These are phyloP conservation scores for Drosophila putrida DNA, from an alignment of 2,888 invertebrate genomes.

Conservation along the genomic window DNA sequence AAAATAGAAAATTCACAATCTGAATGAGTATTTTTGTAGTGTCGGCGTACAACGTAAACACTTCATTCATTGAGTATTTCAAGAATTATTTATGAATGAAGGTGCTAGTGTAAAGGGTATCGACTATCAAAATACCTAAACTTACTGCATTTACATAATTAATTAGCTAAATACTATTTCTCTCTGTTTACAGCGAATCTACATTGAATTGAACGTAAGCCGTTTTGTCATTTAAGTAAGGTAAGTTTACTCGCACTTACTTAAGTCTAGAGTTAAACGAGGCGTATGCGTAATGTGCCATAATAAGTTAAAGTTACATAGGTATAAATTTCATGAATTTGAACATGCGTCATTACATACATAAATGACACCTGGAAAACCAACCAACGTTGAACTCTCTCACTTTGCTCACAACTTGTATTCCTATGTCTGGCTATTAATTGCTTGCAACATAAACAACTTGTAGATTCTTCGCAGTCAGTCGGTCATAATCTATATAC, in stretches of 20 bases:
- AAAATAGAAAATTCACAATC: neutral
- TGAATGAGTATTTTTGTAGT: neutral
- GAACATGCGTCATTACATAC: conserved; percentile 29
- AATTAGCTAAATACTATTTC: neutral
- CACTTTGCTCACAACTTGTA: neutral
- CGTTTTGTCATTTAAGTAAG: conserved; percentile 14
- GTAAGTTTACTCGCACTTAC: conserved; percentile 20
- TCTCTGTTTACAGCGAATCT: conserved; percentile 1
- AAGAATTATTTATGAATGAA: conserved; percentile 6
- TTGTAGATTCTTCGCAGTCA: conserved; percentile 18
- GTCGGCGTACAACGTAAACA: neutral
- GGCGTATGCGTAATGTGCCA: conserved; percentile 31
- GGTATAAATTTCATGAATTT: neutral
- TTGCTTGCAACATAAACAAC: conserved; percentile 21
- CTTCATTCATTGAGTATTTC: neutral
- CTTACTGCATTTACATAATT: neutral
- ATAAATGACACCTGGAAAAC: conserved; percentile 2
- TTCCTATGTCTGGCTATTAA: neutral
- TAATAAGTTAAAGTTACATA: conserved; percentile 16
- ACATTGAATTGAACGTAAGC: too few species aligned
- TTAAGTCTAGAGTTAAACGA: neutral
- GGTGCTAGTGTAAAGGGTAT: neutral
- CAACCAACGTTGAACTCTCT: conserved; percentile 6
- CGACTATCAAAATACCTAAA: neutral
- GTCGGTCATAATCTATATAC: neutral